Evolutionary conservation across 1,140 invertebrate genomes (phyloP).

Genomic region (Diachasmimorpha longicaudata): DNA sequence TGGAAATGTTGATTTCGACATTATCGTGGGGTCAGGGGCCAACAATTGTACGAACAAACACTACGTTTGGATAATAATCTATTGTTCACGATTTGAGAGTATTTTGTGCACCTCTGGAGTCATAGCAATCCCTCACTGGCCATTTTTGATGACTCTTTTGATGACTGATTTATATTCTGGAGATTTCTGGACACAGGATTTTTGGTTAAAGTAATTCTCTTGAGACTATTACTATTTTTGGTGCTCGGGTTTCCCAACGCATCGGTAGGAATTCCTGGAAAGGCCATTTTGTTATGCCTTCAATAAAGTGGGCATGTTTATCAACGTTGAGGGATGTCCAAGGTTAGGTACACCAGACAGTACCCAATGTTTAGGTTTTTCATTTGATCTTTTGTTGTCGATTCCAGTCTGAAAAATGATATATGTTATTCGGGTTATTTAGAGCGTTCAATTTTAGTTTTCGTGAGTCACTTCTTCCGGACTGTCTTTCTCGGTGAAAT

Average conservation of each 20-base stretch:
- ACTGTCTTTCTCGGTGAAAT: background rate
- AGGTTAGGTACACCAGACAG: background rate
- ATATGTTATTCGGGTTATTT: background rate
- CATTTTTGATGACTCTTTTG: too few relatives aligned
- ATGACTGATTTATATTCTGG: too few relatives aligned
- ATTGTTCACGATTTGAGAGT: too few relatives aligned
- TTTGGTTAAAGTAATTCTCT: background rate
- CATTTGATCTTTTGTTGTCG: background rate
- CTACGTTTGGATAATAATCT: too few relatives aligned
- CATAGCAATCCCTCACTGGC: too few relatives aligned
- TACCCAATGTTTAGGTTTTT: background rate
- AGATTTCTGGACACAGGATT: background rate
- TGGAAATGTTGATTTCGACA: too few relatives aligned
- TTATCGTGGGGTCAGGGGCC: too few relatives aligned
- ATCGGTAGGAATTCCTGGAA: too few relatives aligned
- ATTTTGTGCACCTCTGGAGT: too few relatives aligned
- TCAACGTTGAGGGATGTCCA: background rate
- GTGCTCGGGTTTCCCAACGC: background rate
- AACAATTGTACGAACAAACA: too few relatives aligned
- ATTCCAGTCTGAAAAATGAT: background rate
- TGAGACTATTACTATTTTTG: background rate
- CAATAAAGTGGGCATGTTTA: too few relatives aligned
- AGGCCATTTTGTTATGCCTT: too few relatives aligned
- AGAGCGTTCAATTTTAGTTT: background rate
- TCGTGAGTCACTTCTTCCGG: constrained; percentile 1